These are phyloP conservation scores for Anolis sagrei DNA, from an alignment of 2,113 vertebrate species.

Conservation along the genomic window DNA sequence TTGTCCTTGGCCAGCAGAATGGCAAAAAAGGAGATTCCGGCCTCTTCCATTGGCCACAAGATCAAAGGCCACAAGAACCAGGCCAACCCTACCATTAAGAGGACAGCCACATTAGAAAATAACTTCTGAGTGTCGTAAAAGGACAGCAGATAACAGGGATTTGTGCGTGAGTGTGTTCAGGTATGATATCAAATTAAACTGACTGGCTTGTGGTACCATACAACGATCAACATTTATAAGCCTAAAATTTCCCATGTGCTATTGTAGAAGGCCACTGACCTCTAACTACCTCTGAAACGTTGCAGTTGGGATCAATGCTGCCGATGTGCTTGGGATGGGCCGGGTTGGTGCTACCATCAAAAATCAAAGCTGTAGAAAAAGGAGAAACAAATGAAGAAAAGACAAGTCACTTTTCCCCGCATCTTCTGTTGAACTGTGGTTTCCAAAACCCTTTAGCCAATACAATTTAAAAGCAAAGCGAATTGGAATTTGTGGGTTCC, in stretches of 20 bases:
- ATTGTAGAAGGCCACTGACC: conserved; percentile 70
- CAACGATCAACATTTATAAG: too few relatives aligned
- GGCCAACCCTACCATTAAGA: neutral
- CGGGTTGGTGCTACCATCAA: conserved; percentile 89
- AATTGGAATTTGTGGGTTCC: too few relatives aligned
- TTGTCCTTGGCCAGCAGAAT: neutral
- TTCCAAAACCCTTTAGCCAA: too few relatives aligned
- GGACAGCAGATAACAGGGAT: too few relatives aligned
- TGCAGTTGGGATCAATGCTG: conserved; percentile 90
- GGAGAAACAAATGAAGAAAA: too few relatives aligned
- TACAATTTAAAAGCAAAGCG: too few relatives aligned
- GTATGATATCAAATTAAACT: too few relatives aligned
- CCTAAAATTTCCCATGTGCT: too few relatives aligned
- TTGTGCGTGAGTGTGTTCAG: too few relatives aligned
- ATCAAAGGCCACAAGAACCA: neutral
- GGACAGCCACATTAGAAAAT: neutral
- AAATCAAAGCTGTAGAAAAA: conserved; percentile 83
- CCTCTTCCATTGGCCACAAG: neutral
- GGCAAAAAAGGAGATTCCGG: neutral
- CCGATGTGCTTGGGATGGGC: conserved; percentile 93
- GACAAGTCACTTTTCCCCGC: neutral
- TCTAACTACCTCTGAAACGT: conserved; percentile 85
- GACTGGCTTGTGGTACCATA: too few relatives aligned
- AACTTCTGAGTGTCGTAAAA: neutral
- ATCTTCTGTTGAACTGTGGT: neutral